Base-by-base conservation (phyloP, 2,797 vertebrate species). In the Sebastes hubbsi region DNA sequence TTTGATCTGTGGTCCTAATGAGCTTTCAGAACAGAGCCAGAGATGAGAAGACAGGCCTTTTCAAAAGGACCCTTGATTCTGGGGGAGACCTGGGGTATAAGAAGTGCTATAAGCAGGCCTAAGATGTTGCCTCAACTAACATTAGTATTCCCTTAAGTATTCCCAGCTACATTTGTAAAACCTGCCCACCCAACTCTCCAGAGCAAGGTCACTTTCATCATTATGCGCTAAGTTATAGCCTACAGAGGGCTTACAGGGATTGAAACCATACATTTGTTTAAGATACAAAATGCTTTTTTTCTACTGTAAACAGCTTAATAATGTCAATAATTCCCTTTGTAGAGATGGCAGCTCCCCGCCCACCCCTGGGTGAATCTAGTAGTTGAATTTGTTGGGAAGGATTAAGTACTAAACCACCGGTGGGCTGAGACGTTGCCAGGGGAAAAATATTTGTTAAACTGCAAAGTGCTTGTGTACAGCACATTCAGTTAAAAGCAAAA, bases 401-500 rank as follows among this genome's bases (percentile, higher is more conserved):
- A 94, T 92, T 94, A 93, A 91, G 81, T 72, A 78, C 80, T 91
- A 94, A 92, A 93, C 86, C 90, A 92, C 91, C 76, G 76, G 85
- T 94, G 93, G 93, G 92, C 89, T 87, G 90, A 94, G 90, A 87
- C 88, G 60, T 78, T 92, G 94, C 92, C 93, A 90, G 88, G 93
- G 94, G 90, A 88, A 86, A 93, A 92, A 93, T 93, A 93, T 94
- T 94, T 93, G 93, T 93, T 93, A 94, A 95, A 95, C 89, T 92
- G 91, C 88, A 93, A 94, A 94, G 91, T 94, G 93, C 93, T 91
- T 93, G 93, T 94, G 93, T 94, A 94, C 91, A 92, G 93, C 92
- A 94, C 88, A 92, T 91, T 93, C 81, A 78, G 90, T 94, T 91
- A 93, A 95, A 93, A 94, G 93, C 91, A 91, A 83, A 89, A 91